Percentiles rank a stretch among this genome's conserved stretches.
Evolutionary conservation across 1,140 invertebrate genomes (phyloP).

Genomic region (Micrasema minimum): DNA sequence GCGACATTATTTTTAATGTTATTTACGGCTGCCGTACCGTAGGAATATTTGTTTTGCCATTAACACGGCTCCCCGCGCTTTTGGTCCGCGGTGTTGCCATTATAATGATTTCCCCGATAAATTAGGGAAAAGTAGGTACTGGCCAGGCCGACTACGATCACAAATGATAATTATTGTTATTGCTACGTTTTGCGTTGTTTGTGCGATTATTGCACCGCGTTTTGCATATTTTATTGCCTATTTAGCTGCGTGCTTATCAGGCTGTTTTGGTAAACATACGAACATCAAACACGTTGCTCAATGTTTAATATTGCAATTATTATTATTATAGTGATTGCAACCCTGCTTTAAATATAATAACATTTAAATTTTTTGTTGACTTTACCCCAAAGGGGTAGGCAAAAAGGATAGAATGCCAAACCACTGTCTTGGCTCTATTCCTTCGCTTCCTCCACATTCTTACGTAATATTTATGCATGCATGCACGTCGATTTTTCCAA

Average conservation of each 20-base stretch:
- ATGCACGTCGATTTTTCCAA: too few relatives aligned
- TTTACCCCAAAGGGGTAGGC: too few relatives aligned
- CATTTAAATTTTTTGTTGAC: too few relatives aligned
- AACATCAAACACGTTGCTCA: too few relatives aligned
- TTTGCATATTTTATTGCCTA: constrained; percentile 52
- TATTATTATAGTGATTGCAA: too few relatives aligned
- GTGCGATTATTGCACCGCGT: constrained; percentile 43
- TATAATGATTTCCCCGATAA: constrained; percentile 48
- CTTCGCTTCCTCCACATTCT: too few relatives aligned
- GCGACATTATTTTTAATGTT: constrained; percentile 23
- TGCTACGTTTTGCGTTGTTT: constrained; percentile 41
- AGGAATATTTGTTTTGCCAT: constrained; percentile 21
- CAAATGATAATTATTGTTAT: constrained; percentile 52
- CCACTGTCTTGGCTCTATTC: too few relatives aligned
- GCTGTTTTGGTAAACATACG: constrained; percentile 44
- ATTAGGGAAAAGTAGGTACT: constrained; percentile 40
- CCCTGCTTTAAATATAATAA: too few relatives aligned
- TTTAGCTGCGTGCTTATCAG: constrained; percentile 50
- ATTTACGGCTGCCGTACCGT: constrained; percentile 10
- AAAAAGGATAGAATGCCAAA: too few relatives aligned
- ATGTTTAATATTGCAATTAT: too few relatives aligned
- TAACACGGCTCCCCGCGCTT: constrained; percentile 14
- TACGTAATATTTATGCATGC: too few relatives aligned
- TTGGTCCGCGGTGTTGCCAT: constrained; percentile 10
- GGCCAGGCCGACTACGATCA: constrained; percentile 28